phyloP scores from a whole-genome alignment of 2,888 invertebrate species.

The Acronicta aceris region DNA sequence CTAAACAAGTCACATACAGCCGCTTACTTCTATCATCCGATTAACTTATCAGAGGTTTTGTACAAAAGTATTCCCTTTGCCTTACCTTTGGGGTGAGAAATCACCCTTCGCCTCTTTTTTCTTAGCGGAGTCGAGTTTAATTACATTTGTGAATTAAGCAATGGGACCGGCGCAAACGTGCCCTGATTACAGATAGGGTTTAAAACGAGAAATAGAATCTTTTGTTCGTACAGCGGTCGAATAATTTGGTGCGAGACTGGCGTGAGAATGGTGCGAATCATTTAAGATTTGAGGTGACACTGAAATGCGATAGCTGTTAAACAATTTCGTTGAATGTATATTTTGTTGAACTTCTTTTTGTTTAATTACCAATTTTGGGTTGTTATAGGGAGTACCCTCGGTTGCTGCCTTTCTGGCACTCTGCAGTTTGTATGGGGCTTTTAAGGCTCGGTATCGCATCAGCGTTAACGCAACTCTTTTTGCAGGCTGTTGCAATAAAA shows the following conservation, averaged over 20 bases:
- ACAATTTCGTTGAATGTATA: not conserved
- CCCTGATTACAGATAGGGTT: constrained; percentile 43
- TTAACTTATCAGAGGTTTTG: constrained; percentile 55
- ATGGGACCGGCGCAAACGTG: constrained; percentile 54
- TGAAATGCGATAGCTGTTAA: constrained; percentile 23
- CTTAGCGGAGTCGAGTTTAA: constrained; percentile 50
- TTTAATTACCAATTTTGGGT: too few species aligned
- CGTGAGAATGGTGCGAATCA: constrained; percentile 42
- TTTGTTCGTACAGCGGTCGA: constrained; percentile 45
- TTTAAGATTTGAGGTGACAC: constrained; percentile 32
- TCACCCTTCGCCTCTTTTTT: constrained; percentile 49
- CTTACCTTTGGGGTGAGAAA: constrained; percentile 51
- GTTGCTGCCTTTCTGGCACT: too few species aligned
- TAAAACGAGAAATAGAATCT: constrained; percentile 55
- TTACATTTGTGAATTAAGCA: constrained; percentile 63
- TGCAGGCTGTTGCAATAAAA: too few species aligned
- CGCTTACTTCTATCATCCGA: constrained; percentile 50
- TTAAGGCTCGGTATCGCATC: too few species aligned
- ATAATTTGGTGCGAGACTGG: constrained; percentile 46
- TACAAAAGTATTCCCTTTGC: constrained; percentile 51
- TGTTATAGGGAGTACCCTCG: too few species aligned
- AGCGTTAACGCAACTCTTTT: too few species aligned
- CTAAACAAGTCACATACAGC: constrained; percentile 47
- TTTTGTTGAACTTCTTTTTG: not conserved
- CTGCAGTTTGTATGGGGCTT: too few species aligned